These are phyloP conservation scores for Catocala nupta DNA, from an alignment of 2,888 invertebrate species.

Conservation along the genomic window DNA sequence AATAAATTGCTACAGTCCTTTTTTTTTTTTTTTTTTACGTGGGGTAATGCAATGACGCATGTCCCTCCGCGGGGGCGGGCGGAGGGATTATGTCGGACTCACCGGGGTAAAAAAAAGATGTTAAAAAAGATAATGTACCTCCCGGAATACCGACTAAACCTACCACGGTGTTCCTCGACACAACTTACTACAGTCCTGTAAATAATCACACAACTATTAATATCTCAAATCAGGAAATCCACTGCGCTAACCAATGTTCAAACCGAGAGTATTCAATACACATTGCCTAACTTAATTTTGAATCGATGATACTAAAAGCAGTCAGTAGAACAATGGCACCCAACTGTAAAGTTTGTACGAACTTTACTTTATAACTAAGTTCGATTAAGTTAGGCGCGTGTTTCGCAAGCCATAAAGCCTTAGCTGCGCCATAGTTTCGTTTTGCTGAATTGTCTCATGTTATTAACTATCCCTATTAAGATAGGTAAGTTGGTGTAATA, in stretches of 20 bases:
- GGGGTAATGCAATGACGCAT: too few species aligned
- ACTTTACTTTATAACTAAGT: slow-evolving; percentile 35
- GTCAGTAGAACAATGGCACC: slow-evolving; percentile 27
- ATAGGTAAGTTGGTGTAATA: slow-evolving; percentile 1
- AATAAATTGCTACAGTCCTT: too few species aligned
- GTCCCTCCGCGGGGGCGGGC: too few species aligned
- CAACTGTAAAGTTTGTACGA: slow-evolving; percentile 23
- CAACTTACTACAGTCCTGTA: too few species aligned
- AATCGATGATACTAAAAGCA: slow-evolving; percentile 11
- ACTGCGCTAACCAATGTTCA: not conserved
- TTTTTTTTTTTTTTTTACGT: too few species aligned
- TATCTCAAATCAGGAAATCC: too few species aligned
- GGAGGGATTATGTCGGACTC: too few species aligned
- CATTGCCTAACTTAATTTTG: not conserved
- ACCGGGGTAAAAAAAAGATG: too few species aligned
- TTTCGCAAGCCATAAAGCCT: slow-evolving; percentile 37
- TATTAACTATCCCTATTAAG: slow-evolving; percentile 15
- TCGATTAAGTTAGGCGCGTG: slow-evolving; percentile 43
- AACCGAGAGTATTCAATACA: not conserved
- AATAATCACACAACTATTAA: too few species aligned
- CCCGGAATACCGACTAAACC: too few species aligned
- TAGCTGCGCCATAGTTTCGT: slow-evolving; percentile 30
- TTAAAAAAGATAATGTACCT: too few species aligned
- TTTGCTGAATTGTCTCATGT: slow-evolving; percentile 14
- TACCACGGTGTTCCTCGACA: too few species aligned